Evolutionary conservation across 2,113 vertebrate species (phyloP).

Genomic region (Cololabis saira): DNA sequence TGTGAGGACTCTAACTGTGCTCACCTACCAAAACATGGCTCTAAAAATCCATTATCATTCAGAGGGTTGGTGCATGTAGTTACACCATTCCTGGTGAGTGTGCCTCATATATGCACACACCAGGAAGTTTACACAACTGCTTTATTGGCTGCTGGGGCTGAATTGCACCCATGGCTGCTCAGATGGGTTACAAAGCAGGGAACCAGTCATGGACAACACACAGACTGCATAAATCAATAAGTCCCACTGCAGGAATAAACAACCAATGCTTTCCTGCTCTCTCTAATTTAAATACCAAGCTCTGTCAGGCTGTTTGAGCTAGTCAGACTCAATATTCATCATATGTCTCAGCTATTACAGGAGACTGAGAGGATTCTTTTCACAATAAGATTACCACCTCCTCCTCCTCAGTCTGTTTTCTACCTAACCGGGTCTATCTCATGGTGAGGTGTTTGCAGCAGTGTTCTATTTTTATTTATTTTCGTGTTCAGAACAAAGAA

Average conservation of each 20-base stretch:
- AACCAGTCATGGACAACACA: conserved; percentile 17
- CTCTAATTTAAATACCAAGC: conserved; percentile 32
- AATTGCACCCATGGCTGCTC: conserved; percentile 37
- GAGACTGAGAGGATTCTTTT: conserved; percentile 33
- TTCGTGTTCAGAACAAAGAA: conserved; percentile 35
- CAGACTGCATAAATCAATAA: conserved; percentile 51
- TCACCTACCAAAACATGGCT: neutral
- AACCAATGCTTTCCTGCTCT: conserved; percentile 22
- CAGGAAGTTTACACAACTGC: conserved; percentile 39
- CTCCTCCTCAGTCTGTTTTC: conserved; percentile 23
- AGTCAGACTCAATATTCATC: conserved; percentile 49
- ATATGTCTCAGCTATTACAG: conserved; percentile 34
- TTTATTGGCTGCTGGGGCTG: conserved; percentile 28
- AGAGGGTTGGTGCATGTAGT: neutral
- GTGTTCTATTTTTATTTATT: too few relatives aligned
- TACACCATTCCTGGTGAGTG: neutral
- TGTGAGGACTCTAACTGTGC: conserved; percentile 2
- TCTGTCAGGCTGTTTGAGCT: conserved; percentile 32
- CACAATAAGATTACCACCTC: conserved; percentile 42
- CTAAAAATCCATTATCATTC: conserved; percentile 22
- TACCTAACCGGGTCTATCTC: conserved; percentile 38
- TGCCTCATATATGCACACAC: conserved; percentile 13
- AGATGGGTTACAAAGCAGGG: conserved; percentile 41
- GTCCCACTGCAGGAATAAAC: conserved; percentile 29
- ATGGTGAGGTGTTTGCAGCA: conserved; percentile 7